These are phyloP conservation scores for Otocyon megalotis DNA, from an alignment of 2,113 vertebrate genomes.

Conservation along the genomic window DNA sequence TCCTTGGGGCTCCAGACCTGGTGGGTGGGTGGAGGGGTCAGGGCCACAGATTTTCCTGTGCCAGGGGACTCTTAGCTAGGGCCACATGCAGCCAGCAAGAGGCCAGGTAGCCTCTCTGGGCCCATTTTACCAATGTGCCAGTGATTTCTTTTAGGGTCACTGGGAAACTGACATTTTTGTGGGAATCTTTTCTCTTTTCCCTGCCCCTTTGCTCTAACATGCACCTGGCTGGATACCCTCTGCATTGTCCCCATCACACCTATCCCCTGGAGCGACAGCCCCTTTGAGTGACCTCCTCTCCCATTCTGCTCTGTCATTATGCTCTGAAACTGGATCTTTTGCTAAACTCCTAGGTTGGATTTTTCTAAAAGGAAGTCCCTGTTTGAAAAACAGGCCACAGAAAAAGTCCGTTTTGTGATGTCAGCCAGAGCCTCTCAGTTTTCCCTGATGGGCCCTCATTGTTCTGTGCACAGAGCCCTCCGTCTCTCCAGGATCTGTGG, in stretches of 20 bases:
- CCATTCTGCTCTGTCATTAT: background rate
- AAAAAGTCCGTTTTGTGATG: background rate
- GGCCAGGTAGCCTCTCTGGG: background rate
- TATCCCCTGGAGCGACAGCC: background rate
- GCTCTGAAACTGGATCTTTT: conserved; percentile 13
- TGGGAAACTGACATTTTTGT: background rate
- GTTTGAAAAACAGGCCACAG: conserved; percentile 21
- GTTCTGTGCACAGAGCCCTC: background rate
- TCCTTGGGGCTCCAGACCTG: background rate
- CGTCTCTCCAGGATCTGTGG: background rate
- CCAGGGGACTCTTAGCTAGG: background rate
- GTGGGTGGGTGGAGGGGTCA: background rate
- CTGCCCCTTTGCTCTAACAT: background rate
- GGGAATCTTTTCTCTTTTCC: background rate
- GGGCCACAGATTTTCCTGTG: background rate
- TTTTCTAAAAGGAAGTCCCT: conserved; percentile 55
- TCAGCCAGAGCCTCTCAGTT: background rate
- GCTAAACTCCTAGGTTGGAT: background rate
- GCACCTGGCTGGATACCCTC: background rate
- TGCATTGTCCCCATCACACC: background rate
- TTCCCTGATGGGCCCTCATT: background rate
- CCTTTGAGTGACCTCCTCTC: background rate
- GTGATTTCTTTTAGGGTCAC: no score
- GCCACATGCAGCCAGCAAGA: background rate
- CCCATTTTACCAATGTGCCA: background rate